phyloP scores from a whole-genome alignment of 2,113 vertebrate species.

The Microcebus murinus region DNA sequence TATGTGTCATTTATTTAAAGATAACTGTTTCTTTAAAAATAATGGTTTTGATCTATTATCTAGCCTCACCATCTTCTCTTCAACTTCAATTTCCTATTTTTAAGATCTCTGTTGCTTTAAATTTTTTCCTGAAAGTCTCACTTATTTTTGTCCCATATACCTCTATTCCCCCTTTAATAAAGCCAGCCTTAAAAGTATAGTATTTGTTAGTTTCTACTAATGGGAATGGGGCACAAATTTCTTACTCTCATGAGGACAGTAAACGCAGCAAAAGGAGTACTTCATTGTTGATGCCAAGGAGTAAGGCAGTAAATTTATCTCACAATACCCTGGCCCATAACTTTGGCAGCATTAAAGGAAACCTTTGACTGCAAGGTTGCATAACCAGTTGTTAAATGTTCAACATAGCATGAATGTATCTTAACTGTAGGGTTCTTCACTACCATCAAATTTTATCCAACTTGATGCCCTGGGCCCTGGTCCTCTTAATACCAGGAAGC shows the following conservation, averaged over 20 bases:
- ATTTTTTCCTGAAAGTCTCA: constrained; percentile 14
- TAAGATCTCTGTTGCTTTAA: constrained; percentile 30
- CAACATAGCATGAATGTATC: background rate
- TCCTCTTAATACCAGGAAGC: background rate
- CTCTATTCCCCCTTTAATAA: background rate
- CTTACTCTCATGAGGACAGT: background rate
- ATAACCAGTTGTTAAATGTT: background rate
- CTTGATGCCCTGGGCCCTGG: background rate
- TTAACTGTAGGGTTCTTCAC: background rate
- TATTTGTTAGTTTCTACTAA: background rate
- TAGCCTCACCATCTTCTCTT: background rate
- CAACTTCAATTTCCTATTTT: constrained; percentile 7
- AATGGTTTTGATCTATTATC: background rate
- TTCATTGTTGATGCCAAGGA: background rate
- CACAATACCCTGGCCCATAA: too few species aligned
- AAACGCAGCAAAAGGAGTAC: background rate
- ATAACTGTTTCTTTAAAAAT: constrained; percentile 22
- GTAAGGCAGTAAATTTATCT: background rate
- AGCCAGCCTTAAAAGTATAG: background rate
- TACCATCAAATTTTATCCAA: background rate
- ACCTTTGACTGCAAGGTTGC: background rate
- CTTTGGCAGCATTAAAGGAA: background rate
- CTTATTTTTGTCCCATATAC: constrained; percentile 11
- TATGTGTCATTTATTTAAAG: background rate
- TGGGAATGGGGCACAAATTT: background rate